Evolutionary conservation across 2,797 vertebrate species (phyloP), one percentile per base, ranked within the genome.

Genomic region (Toxotes lorentzi): DNA sequence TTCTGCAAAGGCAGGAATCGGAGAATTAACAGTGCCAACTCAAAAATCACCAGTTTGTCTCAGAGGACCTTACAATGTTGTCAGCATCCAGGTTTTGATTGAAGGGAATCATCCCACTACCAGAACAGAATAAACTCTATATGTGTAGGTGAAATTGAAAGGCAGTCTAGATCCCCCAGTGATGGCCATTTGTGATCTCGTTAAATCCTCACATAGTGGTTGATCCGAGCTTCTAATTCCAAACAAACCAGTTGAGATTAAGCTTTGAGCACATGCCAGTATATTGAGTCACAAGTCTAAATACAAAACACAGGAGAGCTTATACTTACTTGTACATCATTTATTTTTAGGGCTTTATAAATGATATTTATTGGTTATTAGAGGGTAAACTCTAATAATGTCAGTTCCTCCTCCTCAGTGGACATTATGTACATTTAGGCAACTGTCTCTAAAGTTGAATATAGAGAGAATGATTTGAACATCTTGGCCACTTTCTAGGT

Each of bases 151-250:
- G 59, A 73, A 75, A 51, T 30, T 66, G 58, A 79, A 80, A 73
- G 61, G 35, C 14, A n/a, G 61, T 68, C 38, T 68, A 48, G 6
- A 82, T 2, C 66, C 83, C 40, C 7, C 43, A 61, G 11, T 73
- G 70, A 64, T 61, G 70, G 48, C 48, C 53, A 53, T 75, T 74
- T 53, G 43, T 59, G 70, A 69, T 78, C 74, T 59, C 0, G 0
- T 69, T 76, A 54, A 65, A 80, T 85, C 68, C 69, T 62, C 4
- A 17, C 60, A 38, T 58, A 54, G 32, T 78, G 64, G 60, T 48
- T 48, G 10, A 81, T 45, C 60, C 70, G 2, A 60, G 57, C 66
- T 58, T 59, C 27, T 56, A 69, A 73, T 62, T 69, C 24, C 57
- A 70, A 47, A 73, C 62, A 62, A 43, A 8, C 38, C 41, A 30